These are phyloP conservation scores for Drosophila mimica DNA, from an alignment of 2,888 invertebrate genomes.

Conservation along the genomic window DNA sequence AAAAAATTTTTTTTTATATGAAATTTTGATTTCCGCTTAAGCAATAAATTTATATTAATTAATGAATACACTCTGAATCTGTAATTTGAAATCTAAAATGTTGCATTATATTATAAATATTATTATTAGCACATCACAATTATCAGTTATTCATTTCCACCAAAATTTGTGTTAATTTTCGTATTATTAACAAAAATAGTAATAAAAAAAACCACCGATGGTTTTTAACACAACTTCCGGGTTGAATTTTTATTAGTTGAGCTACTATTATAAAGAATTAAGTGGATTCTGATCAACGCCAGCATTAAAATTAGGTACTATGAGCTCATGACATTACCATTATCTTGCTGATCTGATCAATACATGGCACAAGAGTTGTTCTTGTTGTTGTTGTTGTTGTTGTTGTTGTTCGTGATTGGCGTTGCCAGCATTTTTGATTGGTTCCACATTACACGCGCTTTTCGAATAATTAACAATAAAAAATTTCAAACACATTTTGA, in stretches of 20 bases:
- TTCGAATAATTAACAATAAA: conserved; percentile 69
- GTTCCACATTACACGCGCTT: conserved; percentile 51
- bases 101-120: background rate
- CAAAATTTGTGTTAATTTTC: background rate
- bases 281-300: background rate
- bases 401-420: conserved; percentile 15
- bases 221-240: background rate
- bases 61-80: no score
- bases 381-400: background rate
- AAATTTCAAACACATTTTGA: conserved; percentile 78
- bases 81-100: background rate
- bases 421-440: conserved; percentile 44
- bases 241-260: background rate
- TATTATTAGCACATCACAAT: background rate
- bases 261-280: background rate
- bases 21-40: no score
- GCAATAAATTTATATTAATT: no score
- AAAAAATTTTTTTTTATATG: no score
- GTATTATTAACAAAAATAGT: background rate
- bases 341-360: conserved; percentile 21
- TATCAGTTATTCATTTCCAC: background rate
- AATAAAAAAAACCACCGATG: background rate
- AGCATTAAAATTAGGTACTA: background rate
- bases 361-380: conserved; percentile 1
- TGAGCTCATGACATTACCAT: background rate